These are phyloP conservation scores for Scrobipalpa costella DNA, from an alignment of 2,888 invertebrate species.

Conservation along the genomic window DNA sequence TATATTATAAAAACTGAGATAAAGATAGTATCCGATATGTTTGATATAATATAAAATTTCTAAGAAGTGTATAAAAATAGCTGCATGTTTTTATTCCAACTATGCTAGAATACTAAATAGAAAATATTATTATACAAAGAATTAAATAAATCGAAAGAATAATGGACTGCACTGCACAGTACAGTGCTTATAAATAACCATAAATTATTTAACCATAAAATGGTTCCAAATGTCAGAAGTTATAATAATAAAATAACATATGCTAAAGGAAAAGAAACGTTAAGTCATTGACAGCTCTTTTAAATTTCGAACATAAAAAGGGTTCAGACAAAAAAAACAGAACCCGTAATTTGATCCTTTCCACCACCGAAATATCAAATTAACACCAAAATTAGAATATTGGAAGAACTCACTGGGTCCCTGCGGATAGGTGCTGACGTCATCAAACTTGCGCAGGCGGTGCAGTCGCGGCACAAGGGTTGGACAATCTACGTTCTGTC, in stretches of 20 bases:
- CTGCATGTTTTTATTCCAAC: too few species aligned
- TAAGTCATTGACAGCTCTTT: slow-evolving; percentile 6
- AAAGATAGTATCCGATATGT: too few species aligned
- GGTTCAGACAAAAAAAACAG: not conserved
- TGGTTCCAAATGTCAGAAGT: too few species aligned
- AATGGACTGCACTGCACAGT: too few species aligned
- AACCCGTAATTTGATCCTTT: slow-evolving; percentile 9
- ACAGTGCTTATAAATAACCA: too few species aligned
- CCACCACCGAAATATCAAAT: slow-evolving; percentile 26
- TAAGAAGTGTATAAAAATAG: too few species aligned
- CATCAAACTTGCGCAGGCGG: slow-evolving; percentile 62
- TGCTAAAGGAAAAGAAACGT: not conserved
- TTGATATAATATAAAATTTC: too few species aligned
- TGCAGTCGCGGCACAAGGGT: slow-evolving; percentile 9
- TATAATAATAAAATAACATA: not conserved
- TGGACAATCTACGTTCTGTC: not conserved
- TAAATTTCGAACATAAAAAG: slow-evolving; percentile 4
- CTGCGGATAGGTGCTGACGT: slow-evolving; percentile 60
- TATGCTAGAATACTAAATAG: too few species aligned
- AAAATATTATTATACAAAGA: too few species aligned
- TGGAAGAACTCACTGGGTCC: slow-evolving; percentile 58
- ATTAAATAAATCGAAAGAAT: too few species aligned
- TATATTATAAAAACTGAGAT: too few species aligned
- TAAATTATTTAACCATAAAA: too few species aligned
- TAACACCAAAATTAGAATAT: slow-evolving; percentile 24